phyloP scores from a whole-genome alignment of 2,113 vertebrate genomes.

The Excalfactoria chinensis region DNA sequence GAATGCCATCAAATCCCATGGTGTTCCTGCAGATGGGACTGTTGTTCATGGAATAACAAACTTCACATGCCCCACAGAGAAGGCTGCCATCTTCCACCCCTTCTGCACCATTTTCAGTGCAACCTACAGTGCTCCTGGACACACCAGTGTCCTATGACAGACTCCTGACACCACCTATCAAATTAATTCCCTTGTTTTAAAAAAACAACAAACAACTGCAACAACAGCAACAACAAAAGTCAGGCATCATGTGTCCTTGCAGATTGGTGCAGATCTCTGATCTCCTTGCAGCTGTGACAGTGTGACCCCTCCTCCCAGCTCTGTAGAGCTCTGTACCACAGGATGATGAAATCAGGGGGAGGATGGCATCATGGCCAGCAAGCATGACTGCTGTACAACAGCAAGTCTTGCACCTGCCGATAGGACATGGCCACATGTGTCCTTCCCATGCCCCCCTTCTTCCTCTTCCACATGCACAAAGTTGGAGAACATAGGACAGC shows the following conservation, averaged over 20 bases:
- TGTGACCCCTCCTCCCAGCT: neutral
- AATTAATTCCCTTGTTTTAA: neutral
- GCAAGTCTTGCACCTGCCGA: neutral
- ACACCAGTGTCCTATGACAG: neutral
- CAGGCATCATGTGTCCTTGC: neutral
- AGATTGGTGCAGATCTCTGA: neutral
- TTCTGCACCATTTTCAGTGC: neutral
- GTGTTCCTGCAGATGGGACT: neutral
- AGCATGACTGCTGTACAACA: neutral
- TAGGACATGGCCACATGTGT: neutral
- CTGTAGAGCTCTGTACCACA: neutral
- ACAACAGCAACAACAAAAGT: neutral
- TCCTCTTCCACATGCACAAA: accelerated
- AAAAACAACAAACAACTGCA: neutral
- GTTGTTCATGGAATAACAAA: accelerated
- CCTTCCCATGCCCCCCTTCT: accelerated
- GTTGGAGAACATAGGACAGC: neutral
- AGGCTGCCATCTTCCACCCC: neutral
- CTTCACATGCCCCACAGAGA: neutral
- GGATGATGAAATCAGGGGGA: slow-evolving; percentile 38
- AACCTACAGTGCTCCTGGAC: neutral
- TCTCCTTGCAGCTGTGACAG: neutral
- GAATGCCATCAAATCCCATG: accelerated
- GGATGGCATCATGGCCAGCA: neutral
- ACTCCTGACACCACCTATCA: neutral